Conservation (phyloP, 2,797 vertebrate species). For the Anguilla megastoma region DNA sequence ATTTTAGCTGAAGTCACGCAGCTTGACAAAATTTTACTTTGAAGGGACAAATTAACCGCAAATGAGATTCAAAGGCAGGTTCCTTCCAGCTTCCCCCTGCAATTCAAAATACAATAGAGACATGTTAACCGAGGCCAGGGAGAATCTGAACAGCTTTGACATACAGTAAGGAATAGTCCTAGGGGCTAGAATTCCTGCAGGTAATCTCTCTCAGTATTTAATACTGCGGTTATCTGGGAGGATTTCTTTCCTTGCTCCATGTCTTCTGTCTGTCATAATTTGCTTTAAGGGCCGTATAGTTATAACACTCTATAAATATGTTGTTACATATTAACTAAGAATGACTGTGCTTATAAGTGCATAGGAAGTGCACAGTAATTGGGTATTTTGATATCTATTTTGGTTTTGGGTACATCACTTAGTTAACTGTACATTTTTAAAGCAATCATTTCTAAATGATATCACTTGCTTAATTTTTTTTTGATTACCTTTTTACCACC, state of each 20-base stretch:
- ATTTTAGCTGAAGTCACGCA: slow-evolving; percentile 24
- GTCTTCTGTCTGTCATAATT: neutral
- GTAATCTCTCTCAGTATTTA: slow-evolving; percentile 6
- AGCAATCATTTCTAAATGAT: neutral
- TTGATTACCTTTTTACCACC: neutral
- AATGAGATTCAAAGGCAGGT: slow-evolving; percentile 29
- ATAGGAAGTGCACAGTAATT: neutral
- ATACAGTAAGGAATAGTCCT: slow-evolving; percentile 1
- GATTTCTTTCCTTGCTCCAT: neutral
- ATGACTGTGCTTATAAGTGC: neutral
- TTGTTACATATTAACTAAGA: neutral
- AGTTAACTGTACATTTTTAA: neutral
- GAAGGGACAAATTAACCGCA: slow-evolving; percentile 28
- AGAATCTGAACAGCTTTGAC: slow-evolving; percentile 13
- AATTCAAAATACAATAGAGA: slow-evolving; percentile 16
- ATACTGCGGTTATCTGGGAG: neutral
- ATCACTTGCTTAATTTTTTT: neutral
- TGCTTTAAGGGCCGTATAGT: neutral
- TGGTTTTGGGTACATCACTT: neutral
- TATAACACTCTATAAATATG: neutral
- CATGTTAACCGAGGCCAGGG: slow-evolving; percentile 18
- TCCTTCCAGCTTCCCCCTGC: neutral
- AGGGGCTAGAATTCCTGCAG: neutral
- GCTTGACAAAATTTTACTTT: slow-evolving; percentile 34
- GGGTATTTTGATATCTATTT: neutral